Percentiles rank a stretch among this genome's conserved stretches.
Evolutionary conservation across 2,113 vertebrate species (phyloP).

Genomic region (Oncorhynchus nerka): DNA sequence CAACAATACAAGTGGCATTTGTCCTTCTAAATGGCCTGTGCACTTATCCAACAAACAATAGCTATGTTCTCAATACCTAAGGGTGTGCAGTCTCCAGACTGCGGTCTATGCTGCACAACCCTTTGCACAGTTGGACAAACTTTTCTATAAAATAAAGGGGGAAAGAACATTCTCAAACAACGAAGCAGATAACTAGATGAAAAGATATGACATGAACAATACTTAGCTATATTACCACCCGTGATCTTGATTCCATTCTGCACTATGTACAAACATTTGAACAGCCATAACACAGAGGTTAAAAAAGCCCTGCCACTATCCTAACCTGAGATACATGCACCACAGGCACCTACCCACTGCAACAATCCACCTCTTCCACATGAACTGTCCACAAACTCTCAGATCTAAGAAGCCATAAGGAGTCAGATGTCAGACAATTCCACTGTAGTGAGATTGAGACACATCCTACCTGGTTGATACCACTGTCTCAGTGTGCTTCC

Average conservation of each 20-base stretch:
- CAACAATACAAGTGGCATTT: slow-evolving; percentile 63
- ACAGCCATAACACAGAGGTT: no score
- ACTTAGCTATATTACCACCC: no score
- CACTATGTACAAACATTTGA: no score
- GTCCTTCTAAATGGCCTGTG: slow-evolving; percentile 46
- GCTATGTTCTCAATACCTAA: slow-evolving; percentile 50
- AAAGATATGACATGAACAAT: no score
- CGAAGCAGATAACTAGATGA: background rate
- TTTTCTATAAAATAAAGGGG: background rate
- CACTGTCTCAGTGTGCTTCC: slow-evolving; percentile 27
- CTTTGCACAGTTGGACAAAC: background rate
- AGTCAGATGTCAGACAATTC: background rate
- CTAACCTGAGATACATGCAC: background rate
- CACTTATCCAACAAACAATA: slow-evolving; percentile 59
- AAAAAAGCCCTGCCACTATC: no score
- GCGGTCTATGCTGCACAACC: slow-evolving; percentile 12
- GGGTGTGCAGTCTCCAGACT: slow-evolving; percentile 31
- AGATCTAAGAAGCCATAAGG: background rate
- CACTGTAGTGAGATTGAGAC: background rate
- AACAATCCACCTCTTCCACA: background rate
- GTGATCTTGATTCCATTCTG: no score
- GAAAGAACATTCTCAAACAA: background rate
- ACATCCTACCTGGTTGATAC: slow-evolving; percentile 46
- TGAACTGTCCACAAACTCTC: background rate
- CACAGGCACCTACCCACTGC: background rate